Percentiles rank a stretch among this genome's conserved stretches.
Evolutionary conservation across 1,140 invertebrate species (phyloP).

Genomic region (Chymomyza costata): DNA sequence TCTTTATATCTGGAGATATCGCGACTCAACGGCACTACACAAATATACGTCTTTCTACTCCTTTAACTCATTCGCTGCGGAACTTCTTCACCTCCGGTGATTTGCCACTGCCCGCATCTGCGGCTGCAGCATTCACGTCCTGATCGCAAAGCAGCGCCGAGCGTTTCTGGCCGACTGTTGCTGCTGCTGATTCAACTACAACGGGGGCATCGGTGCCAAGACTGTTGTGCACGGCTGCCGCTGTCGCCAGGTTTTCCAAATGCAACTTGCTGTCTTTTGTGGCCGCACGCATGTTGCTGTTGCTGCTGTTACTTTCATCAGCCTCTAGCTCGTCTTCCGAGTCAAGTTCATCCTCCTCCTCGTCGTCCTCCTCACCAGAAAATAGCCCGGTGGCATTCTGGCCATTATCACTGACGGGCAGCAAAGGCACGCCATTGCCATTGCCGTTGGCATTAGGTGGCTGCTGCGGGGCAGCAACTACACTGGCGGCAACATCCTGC

Average conservation of each 20-base stretch:
- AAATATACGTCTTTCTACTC: slow-evolving; percentile 67
- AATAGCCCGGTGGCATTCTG: slow-evolving; percentile 17
- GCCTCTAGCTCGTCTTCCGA: slow-evolving; percentile 53
- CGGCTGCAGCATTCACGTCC: slow-evolving; percentile 22
- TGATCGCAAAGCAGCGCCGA: slow-evolving; percentile 48
- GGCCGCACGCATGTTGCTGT: slow-evolving; percentile 39
- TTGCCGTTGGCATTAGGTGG: slow-evolving; percentile 39
- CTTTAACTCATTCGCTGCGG: slow-evolving; percentile 63
- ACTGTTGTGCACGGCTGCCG: slow-evolving; percentile 10
- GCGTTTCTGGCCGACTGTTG: slow-evolving; percentile 52
- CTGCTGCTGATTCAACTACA: slow-evolving; percentile 14
- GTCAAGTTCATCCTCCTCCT: slow-evolving; percentile 46
- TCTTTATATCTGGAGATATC: slow-evolving; percentile 22
- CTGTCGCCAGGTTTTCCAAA: slow-evolving; percentile 22
- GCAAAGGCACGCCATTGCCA: slow-evolving; percentile 40
- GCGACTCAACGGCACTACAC: slow-evolving; percentile 67
- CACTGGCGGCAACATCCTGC: slow-evolving; percentile 20
- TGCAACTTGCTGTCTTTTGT: slow-evolving; percentile 45
- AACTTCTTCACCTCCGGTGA: slow-evolving; percentile 72
- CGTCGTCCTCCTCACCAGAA: slow-evolving; percentile 37
- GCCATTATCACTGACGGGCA: slow-evolving; percentile 13
- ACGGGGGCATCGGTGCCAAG: slow-evolving; percentile 9
- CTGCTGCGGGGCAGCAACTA: slow-evolving; percentile 11
- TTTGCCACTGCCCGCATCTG: slow-evolving; percentile 26
- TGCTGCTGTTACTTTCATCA: slow-evolving; percentile 61